These are phyloP conservation scores for Pseudomugil tenellus DNA, from an alignment of 2,797 vertebrate species.

Conservation along the genomic window DNA sequence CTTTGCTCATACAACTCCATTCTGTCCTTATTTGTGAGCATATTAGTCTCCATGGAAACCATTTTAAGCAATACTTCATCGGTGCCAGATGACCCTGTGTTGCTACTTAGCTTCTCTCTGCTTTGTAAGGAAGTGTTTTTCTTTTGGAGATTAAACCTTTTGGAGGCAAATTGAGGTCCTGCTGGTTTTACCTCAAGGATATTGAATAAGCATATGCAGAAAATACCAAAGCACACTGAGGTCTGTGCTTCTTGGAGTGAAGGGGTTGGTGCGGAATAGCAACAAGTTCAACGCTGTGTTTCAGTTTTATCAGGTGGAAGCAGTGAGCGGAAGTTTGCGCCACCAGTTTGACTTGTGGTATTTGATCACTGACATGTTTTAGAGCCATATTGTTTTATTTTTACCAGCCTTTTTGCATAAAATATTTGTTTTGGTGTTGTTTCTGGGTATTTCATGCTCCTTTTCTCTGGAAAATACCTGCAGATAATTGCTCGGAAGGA, in stretches of 20 bases:
- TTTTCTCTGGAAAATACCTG: constrained; percentile 48
- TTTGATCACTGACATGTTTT: constrained; percentile 14
- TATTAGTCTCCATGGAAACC: constrained; percentile 81
- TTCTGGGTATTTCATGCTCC: constrained; percentile 59
- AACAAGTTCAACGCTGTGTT: constrained; percentile 7
- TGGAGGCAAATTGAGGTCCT: constrained; percentile 64
- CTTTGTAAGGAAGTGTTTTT: constrained; percentile 69
- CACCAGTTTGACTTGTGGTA: constrained; percentile 6
- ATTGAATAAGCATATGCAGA: constrained; percentile 58
- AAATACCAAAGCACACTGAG: constrained; percentile 49
- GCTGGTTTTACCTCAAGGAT: constrained; percentile 57
- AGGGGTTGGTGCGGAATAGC: constrained; percentile 6
- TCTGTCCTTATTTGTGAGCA: constrained; percentile 57
- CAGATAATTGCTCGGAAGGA: constrained; percentile 76
- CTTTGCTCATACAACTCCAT: constrained; percentile 70
- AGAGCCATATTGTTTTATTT: constrained; percentile 5
- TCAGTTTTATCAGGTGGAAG: constrained; percentile 34
- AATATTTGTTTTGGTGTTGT: constrained; percentile 36
- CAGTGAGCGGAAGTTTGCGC: constrained; percentile 4
- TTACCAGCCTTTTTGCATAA: constrained; percentile 5
- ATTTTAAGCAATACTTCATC: constrained; percentile 65
- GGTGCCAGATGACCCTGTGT: constrained; percentile 74
- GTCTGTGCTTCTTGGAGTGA: constrained; percentile 24
- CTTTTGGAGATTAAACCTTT: constrained; percentile 67
- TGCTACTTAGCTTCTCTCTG: constrained; percentile 59